Base-by-base conservation (phyloP, 2,797 vertebrate species). In the Iguana delicatissima region DNA sequence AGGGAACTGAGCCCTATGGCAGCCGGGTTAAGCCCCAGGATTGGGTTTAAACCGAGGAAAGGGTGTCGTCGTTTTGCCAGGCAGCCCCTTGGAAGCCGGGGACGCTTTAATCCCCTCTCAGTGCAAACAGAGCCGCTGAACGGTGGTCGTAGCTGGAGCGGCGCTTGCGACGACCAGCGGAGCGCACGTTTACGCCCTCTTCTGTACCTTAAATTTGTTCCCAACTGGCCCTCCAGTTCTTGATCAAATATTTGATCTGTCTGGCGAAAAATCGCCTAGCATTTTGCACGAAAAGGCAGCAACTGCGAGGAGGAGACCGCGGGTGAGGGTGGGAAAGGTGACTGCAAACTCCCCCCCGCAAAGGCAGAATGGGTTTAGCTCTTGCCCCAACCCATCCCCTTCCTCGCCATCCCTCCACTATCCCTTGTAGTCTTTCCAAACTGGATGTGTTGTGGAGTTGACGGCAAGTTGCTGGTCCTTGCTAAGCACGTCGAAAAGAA, bases 381-480 rank as follows among this genome's bases (percentile, higher is more conserved):
- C 62, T 26, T 24, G 22, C 26, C 24, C 24, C 64, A 26, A 24
- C 22, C 7, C 62, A 2, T 9, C 64, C 24, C 6, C 89, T 87
- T 26, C 50, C 26, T 38, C 32, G 42, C 42, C 42, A 42, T 6
- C 18, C 4, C 0, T 35, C 69, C 35, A 32, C 22, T 1, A 0
- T 91, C 92, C 92, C 67, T 89, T 89, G 92, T 92, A 89, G 92
- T 92, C 62, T 80, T 14, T 62, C 73, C 4, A 64, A 94, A 92
- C 92, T 95, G 92, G 92, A 93, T 89, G 92, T 91, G 86, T 94
- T 85, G 92, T 72, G 86, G 92, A 94, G 91, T 86, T 95, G 96
- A 95, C 95, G 95, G 95, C 93, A 12, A 95, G 95, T 93, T 94
- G 94, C 94, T 94, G 95, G 94, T 94, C 93, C 94, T 92, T 94